Conservation (phyloP, 2,888 invertebrate species). For the Macroteleia sp. region DNA sequence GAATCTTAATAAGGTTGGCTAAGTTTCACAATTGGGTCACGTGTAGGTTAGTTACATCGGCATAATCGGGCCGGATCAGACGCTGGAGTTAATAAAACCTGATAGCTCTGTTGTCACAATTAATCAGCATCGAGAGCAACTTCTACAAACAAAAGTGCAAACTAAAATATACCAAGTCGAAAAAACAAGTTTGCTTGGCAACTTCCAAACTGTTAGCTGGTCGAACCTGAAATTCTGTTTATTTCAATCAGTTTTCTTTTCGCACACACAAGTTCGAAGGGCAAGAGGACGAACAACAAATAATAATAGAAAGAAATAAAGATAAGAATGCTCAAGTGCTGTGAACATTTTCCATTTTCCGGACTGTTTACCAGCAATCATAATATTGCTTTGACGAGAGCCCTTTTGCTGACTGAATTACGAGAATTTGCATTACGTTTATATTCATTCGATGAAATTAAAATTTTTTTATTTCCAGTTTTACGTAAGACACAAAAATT, state of each 20-base stretch:
- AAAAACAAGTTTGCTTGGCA: background rate
- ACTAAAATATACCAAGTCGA: conserved; percentile 12
- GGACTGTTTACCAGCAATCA: conserved; percentile 69
- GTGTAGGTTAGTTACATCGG: conserved; percentile 41
- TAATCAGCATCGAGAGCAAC: conserved; percentile 20
- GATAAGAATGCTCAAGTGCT: conserved; percentile 9
- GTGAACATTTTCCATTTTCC: conserved; percentile 66
- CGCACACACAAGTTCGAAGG: too few relatives aligned
- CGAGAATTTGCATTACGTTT: conserved; percentile 14
- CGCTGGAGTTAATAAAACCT: conserved; percentile 18
- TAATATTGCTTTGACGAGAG: too few relatives aligned
- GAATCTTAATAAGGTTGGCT: conserved; percentile 51
- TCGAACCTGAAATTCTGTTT: background rate
- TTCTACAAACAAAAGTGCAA: conserved; percentile 15
- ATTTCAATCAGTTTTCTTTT: conserved; percentile 8
- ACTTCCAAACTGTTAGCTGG: background rate
- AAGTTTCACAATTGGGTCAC: conserved; percentile 47
- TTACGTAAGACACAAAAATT: too few relatives aligned
- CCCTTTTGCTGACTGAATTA: conserved; percentile 27
- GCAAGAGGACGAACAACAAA: too few relatives aligned
- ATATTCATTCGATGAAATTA: too few relatives aligned
- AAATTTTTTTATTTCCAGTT: too few relatives aligned
- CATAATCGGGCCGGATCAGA: conserved; percentile 34
- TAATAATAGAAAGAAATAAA: background rate
- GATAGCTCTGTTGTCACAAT: conserved; percentile 40